Evolutionary conservation across 2,888 invertebrate genomes (phyloP).

Genomic region (Hyposoter didymator): DNA sequence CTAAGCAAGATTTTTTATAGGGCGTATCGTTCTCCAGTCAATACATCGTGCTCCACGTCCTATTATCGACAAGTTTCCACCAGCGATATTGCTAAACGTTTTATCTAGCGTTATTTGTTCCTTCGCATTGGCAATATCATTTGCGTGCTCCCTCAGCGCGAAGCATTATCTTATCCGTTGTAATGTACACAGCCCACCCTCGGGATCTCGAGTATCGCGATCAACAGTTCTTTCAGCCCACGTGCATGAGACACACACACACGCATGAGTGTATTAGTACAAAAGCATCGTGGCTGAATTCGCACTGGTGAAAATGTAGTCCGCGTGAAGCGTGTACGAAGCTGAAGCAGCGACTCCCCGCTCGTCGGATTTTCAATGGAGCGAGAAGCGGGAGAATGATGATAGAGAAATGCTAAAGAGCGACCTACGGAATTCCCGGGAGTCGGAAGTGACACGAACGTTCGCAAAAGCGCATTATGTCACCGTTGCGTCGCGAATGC

Average conservation of each 20-base stretch:
- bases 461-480: conserved; percentile 54
- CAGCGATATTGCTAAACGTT: conserved; percentile 58
- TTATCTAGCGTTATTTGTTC: conserved; percentile 58
- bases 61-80: conserved; percentile 44
- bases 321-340: neutral
- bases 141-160: conserved; percentile 46
- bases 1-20: neutral
- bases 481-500: conserved; percentile 67
- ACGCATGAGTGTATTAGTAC: neutral
- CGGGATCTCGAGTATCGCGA: conserved; percentile 47
- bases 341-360: neutral
- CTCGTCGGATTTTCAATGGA: neutral
- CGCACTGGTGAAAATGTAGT: conserved; percentile 7
- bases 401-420: conserved; percentile 24
- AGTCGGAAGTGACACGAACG: conserved; percentile 63
- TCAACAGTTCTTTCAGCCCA: conserved; percentile 50
- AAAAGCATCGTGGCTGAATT: conserved; percentile 11
- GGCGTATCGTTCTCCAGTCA: neutral
- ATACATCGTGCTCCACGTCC: conserved; percentile 20
- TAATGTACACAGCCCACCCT: conserved; percentile 48
- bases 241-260: neutral
- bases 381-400: neutral
- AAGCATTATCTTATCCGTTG: conserved; percentile 50
- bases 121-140: conserved; percentile 47
- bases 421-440: conserved; percentile 37